phyloP scores from a whole-genome alignment of 37 sponge, comb jelly and placozoan species.

The Axinella damicornis region DNA sequence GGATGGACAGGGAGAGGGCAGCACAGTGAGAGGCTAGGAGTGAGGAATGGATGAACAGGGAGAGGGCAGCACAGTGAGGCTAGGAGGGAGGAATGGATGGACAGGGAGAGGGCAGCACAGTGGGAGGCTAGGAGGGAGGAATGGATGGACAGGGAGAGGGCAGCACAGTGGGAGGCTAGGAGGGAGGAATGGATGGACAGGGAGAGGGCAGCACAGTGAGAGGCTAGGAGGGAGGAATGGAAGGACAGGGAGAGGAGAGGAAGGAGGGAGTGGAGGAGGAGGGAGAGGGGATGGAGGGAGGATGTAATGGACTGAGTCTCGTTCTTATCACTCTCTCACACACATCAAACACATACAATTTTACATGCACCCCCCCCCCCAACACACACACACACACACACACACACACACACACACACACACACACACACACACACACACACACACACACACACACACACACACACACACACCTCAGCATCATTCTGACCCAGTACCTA shows the following conservation, averaged over 20 bases:
- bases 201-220: conserved; percentile 3
- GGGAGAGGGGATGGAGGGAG: conserved; percentile 81
- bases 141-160: conserved; percentile 78
- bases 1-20: conserved; percentile 70
- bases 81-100: conserved; percentile 81
- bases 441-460: not conserved
- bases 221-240: too few species aligned
- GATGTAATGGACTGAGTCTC: too few species aligned
- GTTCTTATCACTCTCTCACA: conserved; percentile 41
- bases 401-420: too few species aligned
- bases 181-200: conserved; percentile 87
- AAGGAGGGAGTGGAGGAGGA: not conserved
- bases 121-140: conserved; percentile 71
- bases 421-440: too few species aligned
- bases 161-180: too few species aligned
- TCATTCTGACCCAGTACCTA: conserved; percentile 64
- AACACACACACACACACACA: too few species aligned
- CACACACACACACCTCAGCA: conserved; percentile 34
- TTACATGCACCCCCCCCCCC: conserved; percentile 8
- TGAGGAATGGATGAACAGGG: conserved; percentile 86
- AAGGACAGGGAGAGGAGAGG: conserved; percentile 52
- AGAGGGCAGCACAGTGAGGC: not conserved
- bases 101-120: conserved; percentile 49
- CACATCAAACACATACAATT: too few species aligned
- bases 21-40: too few species aligned